These are phyloP conservation scores for Blennius ocellaris DNA, from an alignment of 2,113 vertebrate species.

Conservation along the genomic window DNA sequence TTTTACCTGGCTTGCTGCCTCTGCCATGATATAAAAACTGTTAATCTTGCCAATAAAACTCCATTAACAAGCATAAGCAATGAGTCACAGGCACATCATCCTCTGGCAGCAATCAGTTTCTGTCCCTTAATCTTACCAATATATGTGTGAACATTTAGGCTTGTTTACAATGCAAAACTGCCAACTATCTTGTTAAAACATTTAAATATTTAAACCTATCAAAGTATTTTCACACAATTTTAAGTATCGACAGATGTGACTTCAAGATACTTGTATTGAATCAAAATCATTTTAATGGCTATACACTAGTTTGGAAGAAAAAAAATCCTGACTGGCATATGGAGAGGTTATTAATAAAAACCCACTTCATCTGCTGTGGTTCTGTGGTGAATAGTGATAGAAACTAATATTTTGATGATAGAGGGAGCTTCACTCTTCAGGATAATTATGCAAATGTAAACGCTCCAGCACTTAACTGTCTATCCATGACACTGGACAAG, in stretches of 20 bases:
- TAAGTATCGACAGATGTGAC: conserved; percentile 10
- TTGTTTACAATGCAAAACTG: conserved; percentile 18
- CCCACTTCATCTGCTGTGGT: conserved; percentile 65
- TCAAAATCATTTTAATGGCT: conserved; percentile 41
- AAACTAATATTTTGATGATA: conserved; percentile 78
- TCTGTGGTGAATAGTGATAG: conserved; percentile 68
- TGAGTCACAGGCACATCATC: conserved; percentile 71
- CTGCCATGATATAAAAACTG: conserved; percentile 77
- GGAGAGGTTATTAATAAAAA: conserved; percentile 72
- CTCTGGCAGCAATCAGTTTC: conserved; percentile 53
- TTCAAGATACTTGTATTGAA: not conserved
- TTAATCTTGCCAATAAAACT: conserved; percentile 81
- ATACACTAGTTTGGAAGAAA: conserved; percentile 23
- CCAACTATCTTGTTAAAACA: conserved; percentile 8
- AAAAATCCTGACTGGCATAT: conserved; percentile 57
- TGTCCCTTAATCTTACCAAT: conserved; percentile 50
- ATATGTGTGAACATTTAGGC: conserved; percentile 15
- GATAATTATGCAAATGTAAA: conserved; percentile 80
- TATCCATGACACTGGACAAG: conserved; percentile 70
- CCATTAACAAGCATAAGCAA: conserved; percentile 75
- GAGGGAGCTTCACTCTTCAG: conserved; percentile 71
- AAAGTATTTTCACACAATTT: not conserved
- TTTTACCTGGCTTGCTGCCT: conserved; percentile 78
- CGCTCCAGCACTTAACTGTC: conserved; percentile 72
- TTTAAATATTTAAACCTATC: conserved; percentile 11